These are phyloP conservation scores for Sebastes fasciatus DNA, from an alignment of 2,113 vertebrate genomes.

Conservation along the genomic window DNA sequence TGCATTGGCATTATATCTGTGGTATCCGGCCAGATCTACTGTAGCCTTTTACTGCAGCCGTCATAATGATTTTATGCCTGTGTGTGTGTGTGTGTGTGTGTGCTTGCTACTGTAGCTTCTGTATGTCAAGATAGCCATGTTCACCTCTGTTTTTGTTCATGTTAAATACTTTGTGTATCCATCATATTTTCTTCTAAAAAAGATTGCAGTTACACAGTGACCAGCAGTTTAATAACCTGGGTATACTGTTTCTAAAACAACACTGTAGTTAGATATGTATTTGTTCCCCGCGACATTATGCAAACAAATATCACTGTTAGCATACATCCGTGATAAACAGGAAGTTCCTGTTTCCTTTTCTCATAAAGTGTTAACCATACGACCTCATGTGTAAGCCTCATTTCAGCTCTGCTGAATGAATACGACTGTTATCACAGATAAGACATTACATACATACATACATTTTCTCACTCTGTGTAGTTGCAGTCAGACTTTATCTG, in stretches of 20 bases:
- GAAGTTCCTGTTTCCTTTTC: not conserved
- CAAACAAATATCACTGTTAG: not conserved
- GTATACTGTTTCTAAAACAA: not conserved
- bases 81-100: not conserved
- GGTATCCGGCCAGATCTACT: not conserved
- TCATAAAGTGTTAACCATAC: not conserved
- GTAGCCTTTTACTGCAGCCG: not conserved
- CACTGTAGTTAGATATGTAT: not conserved
- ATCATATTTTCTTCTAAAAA: not conserved
- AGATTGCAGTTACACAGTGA: not conserved
- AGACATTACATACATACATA: not conserved
- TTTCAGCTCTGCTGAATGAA: conserved; percentile 13
- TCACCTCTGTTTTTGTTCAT: not conserved
- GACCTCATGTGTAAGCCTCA: not conserved
- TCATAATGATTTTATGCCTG: not conserved
- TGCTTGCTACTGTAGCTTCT: not conserved
- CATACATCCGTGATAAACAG: not conserved
- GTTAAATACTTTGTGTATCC: not conserved
- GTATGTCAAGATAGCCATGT: not conserved
- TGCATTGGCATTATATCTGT: not conserved
- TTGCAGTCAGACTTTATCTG: not conserved
- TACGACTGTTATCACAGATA: not conserved
- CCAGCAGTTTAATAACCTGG: not conserved
- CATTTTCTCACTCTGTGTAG: conserved; percentile 13
- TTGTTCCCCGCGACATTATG: not conserved